Evolutionary conservation across 1,140 invertebrate genomes (phyloP), one percentile per base, ranked within the genome.

Genomic region (Drosophila suzukii): DNA sequence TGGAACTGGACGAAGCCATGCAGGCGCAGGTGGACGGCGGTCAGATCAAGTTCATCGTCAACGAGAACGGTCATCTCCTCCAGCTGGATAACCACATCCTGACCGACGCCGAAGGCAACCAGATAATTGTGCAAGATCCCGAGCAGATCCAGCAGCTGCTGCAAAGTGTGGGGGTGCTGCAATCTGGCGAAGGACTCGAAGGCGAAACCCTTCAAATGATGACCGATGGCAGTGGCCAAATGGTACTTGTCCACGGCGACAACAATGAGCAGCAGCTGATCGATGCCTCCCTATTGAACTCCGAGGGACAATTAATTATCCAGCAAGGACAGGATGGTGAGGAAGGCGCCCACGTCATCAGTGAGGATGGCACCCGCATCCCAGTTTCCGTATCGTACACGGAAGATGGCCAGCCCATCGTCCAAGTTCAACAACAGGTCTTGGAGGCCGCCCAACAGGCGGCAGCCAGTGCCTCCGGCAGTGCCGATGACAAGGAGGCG

Each of bases 1-100:
- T 92, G 91, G 92, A 92, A 66, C 63, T 92, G 34, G 92, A 92
- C 44, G 92, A 92, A 43, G 73, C 84, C 17, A 92, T 92, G 91
- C 91, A 92, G 68, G 89, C 89, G 0, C 86, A 91, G 63, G 92
- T 90, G 6, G 91, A 92, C 49, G 75, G 90, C 15, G 79, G 85
- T 10, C 92, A 92, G 75, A 92, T 92, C n/a, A 92, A 92, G 78
- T 92, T 92, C 13, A 92, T 92, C 49, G 75, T 92, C 20, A 92
- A 92, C 27, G 92, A 92, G 49, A 92, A 92, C 57, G 92, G 92
- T 0, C 91, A 92, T 57, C 53, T 92, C 32, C 58, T 92, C 20
- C 92, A 92, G 59, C 59, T 92, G 53, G 92, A 92, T 63, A 92
- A 92, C 53, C 92, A 92, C 60, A 92, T 92, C 46, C 49, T 92